Percentiles rank a stretch among this genome's conserved stretches.
Conservation (phyloP, 2,888 invertebrate genomes). For the Teleogryllus oceanicus region DNA sequence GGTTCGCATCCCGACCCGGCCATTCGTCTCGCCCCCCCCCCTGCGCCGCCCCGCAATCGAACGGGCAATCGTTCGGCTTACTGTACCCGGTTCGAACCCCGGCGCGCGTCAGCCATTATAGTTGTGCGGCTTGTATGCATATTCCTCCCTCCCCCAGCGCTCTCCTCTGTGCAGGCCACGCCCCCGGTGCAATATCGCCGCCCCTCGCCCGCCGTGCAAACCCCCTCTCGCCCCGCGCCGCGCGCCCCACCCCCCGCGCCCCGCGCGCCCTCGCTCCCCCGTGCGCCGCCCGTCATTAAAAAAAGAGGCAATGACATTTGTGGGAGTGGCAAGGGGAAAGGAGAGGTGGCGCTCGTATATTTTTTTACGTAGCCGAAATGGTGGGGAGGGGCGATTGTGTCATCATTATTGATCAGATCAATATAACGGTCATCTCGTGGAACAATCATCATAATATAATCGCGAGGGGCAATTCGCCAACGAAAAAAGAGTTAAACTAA, state of each 20-base stretch:
- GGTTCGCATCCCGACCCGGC: constrained; percentile 6
- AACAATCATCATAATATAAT: constrained; percentile 24
- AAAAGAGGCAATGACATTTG: constrained; percentile 33
- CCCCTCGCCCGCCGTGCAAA: constrained; percentile 21
- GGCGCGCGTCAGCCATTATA: constrained; percentile 35
- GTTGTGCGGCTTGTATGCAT: constrained; percentile 33
- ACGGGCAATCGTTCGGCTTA: constrained; percentile 19
- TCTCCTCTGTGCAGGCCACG: constrained; percentile 27
- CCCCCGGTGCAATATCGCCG: constrained; percentile 24
- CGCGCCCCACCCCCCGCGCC: constrained; percentile 21
- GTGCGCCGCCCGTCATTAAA: constrained; percentile 12
- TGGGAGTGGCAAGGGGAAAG: constrained; percentile 20
- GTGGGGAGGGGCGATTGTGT: constrained; percentile 29
- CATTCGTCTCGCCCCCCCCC: background rate
- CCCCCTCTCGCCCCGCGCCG: constrained; percentile 6
- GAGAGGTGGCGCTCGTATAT: constrained; percentile 19
- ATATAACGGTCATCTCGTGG: constrained; percentile 29
- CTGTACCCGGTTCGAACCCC: constrained; percentile 33
- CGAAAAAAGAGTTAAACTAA: too few relatives aligned
- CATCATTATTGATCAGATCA: constrained; percentile 34
- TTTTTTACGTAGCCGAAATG: background rate
- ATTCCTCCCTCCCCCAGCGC: constrained; percentile 28
- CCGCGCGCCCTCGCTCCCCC: background rate
- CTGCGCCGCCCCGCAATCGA: background rate
- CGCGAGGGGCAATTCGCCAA: background rate